Conservation (phyloP, 2,888 invertebrate species). For the Camptogramma bilineatum region DNA sequence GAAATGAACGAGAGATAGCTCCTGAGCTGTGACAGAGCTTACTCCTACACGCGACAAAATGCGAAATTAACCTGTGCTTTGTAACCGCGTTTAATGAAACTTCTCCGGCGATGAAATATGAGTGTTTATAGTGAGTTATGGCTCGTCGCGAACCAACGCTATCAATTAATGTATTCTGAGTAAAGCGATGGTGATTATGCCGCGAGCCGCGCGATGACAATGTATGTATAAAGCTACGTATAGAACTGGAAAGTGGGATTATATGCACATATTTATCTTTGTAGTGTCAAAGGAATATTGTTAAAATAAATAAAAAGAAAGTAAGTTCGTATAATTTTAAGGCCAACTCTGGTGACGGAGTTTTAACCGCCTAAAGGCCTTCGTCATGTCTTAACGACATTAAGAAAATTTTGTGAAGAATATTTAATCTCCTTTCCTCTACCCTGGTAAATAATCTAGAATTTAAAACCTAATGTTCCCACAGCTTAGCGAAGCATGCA, state of each 20-base stretch:
- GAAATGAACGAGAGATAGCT: conserved; percentile 6
- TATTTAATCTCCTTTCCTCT: not conserved
- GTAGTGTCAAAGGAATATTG: too few relatives aligned
- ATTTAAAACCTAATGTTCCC: conserved; percentile 12
- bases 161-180: conserved; percentile 75
- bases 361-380: too few relatives aligned
- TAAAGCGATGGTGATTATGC: conserved; percentile 52
- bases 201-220: conserved; percentile 28
- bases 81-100: conserved; percentile 59
- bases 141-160: conserved; percentile 63
- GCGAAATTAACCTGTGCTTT: conserved; percentile 48
- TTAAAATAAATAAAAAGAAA: too few relatives aligned
- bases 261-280: too few relatives aligned
- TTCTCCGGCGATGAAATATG: conserved; percentile 66
- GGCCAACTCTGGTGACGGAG: too few relatives aligned
- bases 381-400: too few relatives aligned
- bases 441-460: not conserved
- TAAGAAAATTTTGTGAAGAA: too few relatives aligned
- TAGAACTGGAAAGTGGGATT: too few relatives aligned
- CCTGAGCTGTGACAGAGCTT: conserved; percentile 29
- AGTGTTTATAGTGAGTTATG: conserved; percentile 65
- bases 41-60: conserved; percentile 43
- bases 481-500: not conserved
- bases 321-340: too few relatives aligned
- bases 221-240: not conserved